Evolutionary conservation across 2,888 invertebrate genomes (phyloP).

Genomic region (Coenonympha arcania): DNA sequence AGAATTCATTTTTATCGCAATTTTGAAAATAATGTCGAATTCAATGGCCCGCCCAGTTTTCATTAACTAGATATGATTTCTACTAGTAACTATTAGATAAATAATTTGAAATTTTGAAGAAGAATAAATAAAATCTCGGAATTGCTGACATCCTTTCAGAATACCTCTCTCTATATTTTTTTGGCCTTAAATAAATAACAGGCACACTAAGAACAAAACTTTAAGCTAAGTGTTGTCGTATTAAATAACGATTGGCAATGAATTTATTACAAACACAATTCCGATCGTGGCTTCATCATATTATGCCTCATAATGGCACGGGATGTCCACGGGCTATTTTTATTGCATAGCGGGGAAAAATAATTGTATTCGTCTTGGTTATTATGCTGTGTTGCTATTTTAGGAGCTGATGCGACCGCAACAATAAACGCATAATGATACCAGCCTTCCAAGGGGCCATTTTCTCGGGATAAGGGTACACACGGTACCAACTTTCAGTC

Average conservation of each 20-base stretch:
- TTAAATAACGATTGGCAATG: conserved; percentile 6
- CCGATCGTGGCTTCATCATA: neutral
- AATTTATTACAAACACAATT: neutral
- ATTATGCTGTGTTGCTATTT: conserved; percentile 51
- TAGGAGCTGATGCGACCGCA: conserved; percentile 43
- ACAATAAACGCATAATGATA: conserved; percentile 41
- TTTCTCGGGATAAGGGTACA: conserved; percentile 16
- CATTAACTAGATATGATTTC: no score
- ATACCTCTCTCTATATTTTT: no score
- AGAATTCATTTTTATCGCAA: no score
- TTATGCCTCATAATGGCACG: conserved; percentile 20
- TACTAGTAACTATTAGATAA: no score
- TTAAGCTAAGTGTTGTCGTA: neutral
- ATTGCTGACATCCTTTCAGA: no score
- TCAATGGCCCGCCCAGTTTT: no score
- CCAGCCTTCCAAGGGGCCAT: conserved; percentile 25
- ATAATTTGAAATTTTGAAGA: no score
- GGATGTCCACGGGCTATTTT: conserved; percentile 6
- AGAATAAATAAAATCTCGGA: no score
- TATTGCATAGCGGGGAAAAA: conserved; percentile 29
- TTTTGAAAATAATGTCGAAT: no score
- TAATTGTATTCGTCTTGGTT: conserved; percentile 54
- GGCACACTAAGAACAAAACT: no score
- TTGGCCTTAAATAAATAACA: no score
- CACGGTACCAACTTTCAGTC: neutral